Evolutionary conservation across 2,113 vertebrate species (phyloP).

Genomic region (Semnopithecus entellus): DNA sequence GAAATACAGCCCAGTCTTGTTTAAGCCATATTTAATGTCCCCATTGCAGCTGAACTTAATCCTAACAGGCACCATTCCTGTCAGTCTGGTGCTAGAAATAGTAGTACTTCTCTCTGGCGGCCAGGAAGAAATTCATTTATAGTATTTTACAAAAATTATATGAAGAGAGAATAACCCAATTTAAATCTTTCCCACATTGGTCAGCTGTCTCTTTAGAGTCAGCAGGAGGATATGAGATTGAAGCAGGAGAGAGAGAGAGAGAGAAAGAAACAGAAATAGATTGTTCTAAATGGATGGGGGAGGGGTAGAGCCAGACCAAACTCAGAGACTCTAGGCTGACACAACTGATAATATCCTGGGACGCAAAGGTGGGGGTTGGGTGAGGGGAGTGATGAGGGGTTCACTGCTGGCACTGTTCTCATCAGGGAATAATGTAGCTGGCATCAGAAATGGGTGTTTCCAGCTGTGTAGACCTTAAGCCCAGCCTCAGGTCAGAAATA

Average conservation of each 20-base stretch:
- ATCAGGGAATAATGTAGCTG: not conserved
- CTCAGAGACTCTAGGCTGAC: not conserved
- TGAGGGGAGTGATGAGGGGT: not conserved
- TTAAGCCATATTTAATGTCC: not conserved
- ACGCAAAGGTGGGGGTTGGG: rapidly evolving
- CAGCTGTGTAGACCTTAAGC: not conserved
- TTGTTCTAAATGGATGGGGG: not conserved
- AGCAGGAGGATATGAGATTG: not conserved
- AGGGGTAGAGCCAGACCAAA: not conserved
- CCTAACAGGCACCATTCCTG: not conserved
- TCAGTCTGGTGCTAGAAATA: not conserved
- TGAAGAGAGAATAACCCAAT: not conserved
- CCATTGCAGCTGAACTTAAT: not conserved
- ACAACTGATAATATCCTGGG: not conserved
- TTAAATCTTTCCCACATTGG: not conserved
- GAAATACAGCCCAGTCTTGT: not conserved
- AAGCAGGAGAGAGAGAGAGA: not conserved
- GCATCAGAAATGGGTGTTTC: not conserved
- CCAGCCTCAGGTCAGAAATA: not conserved
- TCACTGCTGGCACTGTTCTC: not conserved
- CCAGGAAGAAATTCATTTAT: not conserved
- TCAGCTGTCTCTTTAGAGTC: not conserved
- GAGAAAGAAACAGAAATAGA: no score
- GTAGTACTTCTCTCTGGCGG: not conserved
- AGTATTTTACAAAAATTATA: not conserved